A percentile compares a stretch with the other conserved stretches of the same genome.
Conservation (phyloP, 2,797 vertebrate species). For the Coracias cyanogaster region DNA sequence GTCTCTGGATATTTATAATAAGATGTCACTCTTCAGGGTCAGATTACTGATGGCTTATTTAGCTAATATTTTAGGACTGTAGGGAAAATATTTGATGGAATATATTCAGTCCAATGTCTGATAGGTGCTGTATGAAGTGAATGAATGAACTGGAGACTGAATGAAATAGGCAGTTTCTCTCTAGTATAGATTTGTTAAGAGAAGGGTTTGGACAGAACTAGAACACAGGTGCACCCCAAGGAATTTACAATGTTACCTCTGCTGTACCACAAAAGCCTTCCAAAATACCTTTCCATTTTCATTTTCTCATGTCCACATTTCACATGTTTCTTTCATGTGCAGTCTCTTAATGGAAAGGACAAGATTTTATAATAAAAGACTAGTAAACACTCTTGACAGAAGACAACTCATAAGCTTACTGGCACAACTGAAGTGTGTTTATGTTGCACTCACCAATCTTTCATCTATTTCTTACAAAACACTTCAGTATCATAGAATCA, state of each 20-base stretch:
- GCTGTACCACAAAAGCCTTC: not conserved
- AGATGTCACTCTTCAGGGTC: not conserved
- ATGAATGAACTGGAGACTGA: slow-evolving; percentile 15
- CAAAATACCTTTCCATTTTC: not conserved
- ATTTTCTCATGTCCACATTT: not conserved
- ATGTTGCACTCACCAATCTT: not conserved
- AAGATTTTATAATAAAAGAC: not conserved
- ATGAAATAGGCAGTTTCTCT: not conserved
- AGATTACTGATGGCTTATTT: slow-evolving; percentile 6
- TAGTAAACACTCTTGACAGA: not conserved
- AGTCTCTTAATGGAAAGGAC: not conserved
- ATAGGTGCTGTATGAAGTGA: not conserved
- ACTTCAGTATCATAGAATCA: not conserved
- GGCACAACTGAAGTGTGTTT: not conserved
- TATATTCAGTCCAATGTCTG: not conserved
- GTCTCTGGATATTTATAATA: slow-evolving; percentile 23
- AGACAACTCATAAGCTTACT: not conserved
- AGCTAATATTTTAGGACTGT: slow-evolving; percentile 1
- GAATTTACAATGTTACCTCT: not conserved
- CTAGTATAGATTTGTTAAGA: not conserved
- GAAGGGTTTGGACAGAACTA: not conserved
- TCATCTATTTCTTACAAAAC: not conserved
- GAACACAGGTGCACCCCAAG: not conserved
- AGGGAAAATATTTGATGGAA: not conserved
- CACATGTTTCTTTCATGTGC: not conserved